phyloP scores from a whole-genome alignment of 2,113 vertebrate species.

The Oxygymnocypris stewartii region DNA sequence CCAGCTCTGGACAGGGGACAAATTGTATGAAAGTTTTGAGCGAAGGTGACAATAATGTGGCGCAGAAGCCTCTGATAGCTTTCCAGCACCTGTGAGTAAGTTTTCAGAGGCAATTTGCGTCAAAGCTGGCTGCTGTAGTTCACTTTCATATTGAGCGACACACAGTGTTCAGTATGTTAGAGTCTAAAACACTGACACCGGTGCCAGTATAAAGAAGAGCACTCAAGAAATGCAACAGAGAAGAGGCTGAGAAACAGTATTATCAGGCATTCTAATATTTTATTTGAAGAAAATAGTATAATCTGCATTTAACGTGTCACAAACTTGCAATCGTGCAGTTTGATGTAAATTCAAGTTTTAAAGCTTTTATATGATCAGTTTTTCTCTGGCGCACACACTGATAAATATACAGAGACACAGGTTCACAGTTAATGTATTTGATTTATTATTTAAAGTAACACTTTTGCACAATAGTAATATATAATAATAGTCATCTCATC shows the following conservation, averaged over 20 bases:
- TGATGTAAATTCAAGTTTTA: too few species aligned
- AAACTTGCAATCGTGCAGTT: too few species aligned
- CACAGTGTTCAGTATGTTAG: neutral
- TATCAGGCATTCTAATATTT: neutral
- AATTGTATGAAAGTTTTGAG: slow-evolving; percentile 53
- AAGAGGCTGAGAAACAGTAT: neutral
- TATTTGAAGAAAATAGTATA: too few species aligned
- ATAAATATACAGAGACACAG: too few species aligned
- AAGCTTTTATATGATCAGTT: too few species aligned
- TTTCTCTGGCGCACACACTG: too few species aligned
- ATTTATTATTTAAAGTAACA: too few species aligned
- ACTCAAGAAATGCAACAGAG: neutral
- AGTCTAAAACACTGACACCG: neutral
- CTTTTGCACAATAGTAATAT: neutral
- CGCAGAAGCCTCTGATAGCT: slow-evolving; percentile 59
- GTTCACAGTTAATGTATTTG: too few species aligned
- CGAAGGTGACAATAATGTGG: slow-evolving; percentile 57
- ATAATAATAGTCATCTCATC: too few species aligned
- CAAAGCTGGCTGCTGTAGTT: slow-evolving; percentile 60
- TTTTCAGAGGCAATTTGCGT: slow-evolving; percentile 69
- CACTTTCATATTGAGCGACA: slow-evolving; percentile 29
- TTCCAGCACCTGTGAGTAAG: slow-evolving; percentile 58
- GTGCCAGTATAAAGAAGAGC: neutral
- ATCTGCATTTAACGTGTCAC: too few species aligned
- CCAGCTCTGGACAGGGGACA: slow-evolving; percentile 48